Evolutionary conservation across 2,888 invertebrate species (phyloP).

Genomic region (Sarcophaga subvicina): DNA sequence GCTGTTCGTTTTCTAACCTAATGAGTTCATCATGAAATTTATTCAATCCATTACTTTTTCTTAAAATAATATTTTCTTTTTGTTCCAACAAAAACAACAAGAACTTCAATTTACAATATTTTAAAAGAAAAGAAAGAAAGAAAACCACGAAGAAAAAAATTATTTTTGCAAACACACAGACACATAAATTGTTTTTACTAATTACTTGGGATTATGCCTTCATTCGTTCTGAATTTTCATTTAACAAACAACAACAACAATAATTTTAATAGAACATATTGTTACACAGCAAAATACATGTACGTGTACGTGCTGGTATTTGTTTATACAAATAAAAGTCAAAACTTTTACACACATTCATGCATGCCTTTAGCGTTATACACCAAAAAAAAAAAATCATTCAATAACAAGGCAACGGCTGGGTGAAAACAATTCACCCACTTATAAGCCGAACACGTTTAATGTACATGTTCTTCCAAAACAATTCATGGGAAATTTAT

Average conservation of each 20-base stretch:
- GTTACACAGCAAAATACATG: constrained; percentile 25
- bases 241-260: not conserved
- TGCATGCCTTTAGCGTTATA: not conserved
- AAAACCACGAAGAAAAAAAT: no score
- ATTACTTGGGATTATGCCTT: not conserved
- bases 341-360: constrained; percentile 23
- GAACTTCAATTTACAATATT: no score
- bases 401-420: not conserved
- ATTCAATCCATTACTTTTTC: no score
- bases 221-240: not conserved
- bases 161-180: not conserved
- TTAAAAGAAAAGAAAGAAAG: no score
- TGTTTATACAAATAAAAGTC: constrained; percentile 43
- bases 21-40: no score
- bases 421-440: constrained; percentile 26
- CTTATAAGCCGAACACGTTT: constrained; percentile 64
- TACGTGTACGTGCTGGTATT: constrained; percentile 56
- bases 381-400: not conserved
- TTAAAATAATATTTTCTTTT: no score
- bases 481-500: constrained; percentile 58
- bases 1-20: no score
- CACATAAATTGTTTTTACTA: not conserved
- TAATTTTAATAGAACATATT: constrained; percentile 28
- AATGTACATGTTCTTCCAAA: constrained; percentile 24
- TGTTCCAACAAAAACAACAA: no score